phyloP scores from a whole-genome alignment of 2,888 invertebrate genomes.

The Zele albiditarsus region DNA sequence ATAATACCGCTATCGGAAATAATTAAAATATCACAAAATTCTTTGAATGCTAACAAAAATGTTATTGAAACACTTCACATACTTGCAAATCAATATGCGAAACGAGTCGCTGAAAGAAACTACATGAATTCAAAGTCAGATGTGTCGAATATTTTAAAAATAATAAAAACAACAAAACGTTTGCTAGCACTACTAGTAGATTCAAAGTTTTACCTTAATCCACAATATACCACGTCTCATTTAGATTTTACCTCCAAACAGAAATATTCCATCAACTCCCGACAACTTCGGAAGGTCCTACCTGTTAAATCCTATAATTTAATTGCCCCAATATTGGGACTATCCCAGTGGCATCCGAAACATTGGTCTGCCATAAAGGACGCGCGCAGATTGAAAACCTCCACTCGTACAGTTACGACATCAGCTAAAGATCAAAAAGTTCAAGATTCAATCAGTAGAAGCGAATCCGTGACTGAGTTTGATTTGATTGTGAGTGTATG shows the following conservation, averaged over 20 bases:
- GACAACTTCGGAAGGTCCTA: conserved; percentile 59
- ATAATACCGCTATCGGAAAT: conserved; percentile 50
- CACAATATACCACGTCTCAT: conserved; percentile 54
- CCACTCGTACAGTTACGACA: neutral
- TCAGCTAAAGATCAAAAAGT: neutral
- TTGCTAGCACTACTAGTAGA: conserved; percentile 62
- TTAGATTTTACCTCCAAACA: conserved; percentile 61
- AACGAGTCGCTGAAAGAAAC: conserved; percentile 37
- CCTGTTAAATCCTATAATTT: conserved; percentile 61
- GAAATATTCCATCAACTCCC: conserved; percentile 59
- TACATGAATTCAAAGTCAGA: neutral
- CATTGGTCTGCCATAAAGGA: conserved; percentile 37
- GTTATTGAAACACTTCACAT: conserved; percentile 49
- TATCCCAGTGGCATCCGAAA: conserved; percentile 54
- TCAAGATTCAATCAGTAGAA: conserved; percentile 1
- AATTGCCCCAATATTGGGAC: conserved; percentile 62
- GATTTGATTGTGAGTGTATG: conserved; percentile 51
- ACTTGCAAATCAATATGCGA: conserved; percentile 57
- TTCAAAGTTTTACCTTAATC: conserved; percentile 61
- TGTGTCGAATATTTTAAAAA: conserved; percentile 32
- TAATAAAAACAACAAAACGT: conserved; percentile 52
- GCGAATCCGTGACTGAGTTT: conserved; percentile 31
- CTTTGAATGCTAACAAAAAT: conserved; percentile 40
- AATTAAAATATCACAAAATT: conserved; percentile 44
- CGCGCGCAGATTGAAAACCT: conserved; percentile 17